Evolutionary conservation across 2,113 vertebrate genomes (phyloP).

Genomic region (Oryzias celebensis): DNA sequence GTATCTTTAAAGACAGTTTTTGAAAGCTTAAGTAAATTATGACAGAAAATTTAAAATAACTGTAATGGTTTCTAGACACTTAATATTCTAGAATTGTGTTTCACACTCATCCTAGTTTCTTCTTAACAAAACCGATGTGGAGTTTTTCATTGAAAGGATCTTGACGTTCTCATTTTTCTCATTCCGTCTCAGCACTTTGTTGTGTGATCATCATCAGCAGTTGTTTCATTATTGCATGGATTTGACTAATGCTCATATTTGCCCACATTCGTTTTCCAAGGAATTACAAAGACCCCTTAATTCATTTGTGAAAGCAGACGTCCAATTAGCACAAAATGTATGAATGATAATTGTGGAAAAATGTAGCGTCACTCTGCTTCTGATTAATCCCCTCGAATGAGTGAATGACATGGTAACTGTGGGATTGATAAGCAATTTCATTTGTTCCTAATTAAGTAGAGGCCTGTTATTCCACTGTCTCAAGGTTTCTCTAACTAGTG

Average conservation of each 20-base stretch:
- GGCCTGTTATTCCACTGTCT: slow-evolving; percentile 72
- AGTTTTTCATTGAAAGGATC: slow-evolving; percentile 26
- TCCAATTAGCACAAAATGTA: slow-evolving; percentile 78
- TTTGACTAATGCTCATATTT: slow-evolving; percentile 78
- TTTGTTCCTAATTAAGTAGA: slow-evolving; percentile 80
- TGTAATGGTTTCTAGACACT: too few relatives aligned
- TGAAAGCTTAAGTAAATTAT: too few relatives aligned
- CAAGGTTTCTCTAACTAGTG: slow-evolving; percentile 70
- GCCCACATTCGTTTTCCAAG: slow-evolving; percentile 66
- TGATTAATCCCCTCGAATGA: slow-evolving; percentile 79
- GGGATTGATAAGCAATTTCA: slow-evolving; percentile 79
- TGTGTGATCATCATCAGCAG: slow-evolving; percentile 49
- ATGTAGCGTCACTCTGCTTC: slow-evolving; percentile 79
- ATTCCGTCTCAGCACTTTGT: slow-evolving; percentile 48
- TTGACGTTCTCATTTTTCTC: slow-evolving; percentile 51
- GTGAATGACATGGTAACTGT: slow-evolving; percentile 67
- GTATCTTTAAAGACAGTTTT: too few relatives aligned
- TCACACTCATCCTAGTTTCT: slow-evolving; percentile 14
- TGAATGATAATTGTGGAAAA: slow-evolving; percentile 80
- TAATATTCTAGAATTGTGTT: not conserved
- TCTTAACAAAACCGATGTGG: slow-evolving; percentile 36
- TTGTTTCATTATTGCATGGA: slow-evolving; percentile 57
- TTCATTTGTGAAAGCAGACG: slow-evolving; percentile 61
- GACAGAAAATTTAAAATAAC: too few relatives aligned
- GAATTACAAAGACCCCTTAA: slow-evolving; percentile 69